These are phyloP conservation scores for Alexandromys fortis DNA, from an alignment of 2,113 vertebrate species.

Conservation along the genomic window DNA sequence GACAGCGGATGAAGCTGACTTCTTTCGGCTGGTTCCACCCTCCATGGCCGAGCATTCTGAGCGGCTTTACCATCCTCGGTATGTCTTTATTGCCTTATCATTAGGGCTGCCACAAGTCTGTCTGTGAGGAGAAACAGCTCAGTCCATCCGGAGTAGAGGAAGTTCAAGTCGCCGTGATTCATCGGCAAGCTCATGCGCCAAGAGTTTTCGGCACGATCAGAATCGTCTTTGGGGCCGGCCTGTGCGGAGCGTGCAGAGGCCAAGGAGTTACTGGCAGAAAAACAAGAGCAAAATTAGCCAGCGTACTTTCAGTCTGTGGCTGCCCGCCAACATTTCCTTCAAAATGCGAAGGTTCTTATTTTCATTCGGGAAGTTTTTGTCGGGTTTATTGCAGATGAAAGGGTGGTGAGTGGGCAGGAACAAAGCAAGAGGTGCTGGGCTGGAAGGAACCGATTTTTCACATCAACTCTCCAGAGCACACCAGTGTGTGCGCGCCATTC, in stretches of 20 bases:
- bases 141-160: not conserved
- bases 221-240: not conserved
- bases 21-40: not conserved
- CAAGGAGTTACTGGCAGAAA: constrained; percentile 53
- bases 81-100: not conserved
- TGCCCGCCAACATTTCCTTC: constrained; percentile 65
- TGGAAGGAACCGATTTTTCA: not conserved
- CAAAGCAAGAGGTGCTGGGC: constrained; percentile 5
- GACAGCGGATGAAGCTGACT: not conserved
- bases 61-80: not conserved
- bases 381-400: constrained; percentile 65
- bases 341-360: constrained; percentile 40
- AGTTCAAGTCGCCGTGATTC: not conserved
- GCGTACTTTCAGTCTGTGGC: constrained; percentile 41
- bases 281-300: constrained; percentile 62
- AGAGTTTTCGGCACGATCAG: not conserved
- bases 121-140: not conserved
- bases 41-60: not conserved
- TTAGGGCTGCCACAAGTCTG: not conserved
- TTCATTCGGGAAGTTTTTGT: constrained; percentile 62
- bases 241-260: not conserved
- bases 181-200: accelerated
- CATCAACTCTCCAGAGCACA: not conserved
- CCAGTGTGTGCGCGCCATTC: not conserved
- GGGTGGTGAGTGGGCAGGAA: constrained; percentile 58